Evolutionary conservation across 2,888 invertebrate species (phyloP).

Genomic region (Leptinotarsa peninsularis): DNA sequence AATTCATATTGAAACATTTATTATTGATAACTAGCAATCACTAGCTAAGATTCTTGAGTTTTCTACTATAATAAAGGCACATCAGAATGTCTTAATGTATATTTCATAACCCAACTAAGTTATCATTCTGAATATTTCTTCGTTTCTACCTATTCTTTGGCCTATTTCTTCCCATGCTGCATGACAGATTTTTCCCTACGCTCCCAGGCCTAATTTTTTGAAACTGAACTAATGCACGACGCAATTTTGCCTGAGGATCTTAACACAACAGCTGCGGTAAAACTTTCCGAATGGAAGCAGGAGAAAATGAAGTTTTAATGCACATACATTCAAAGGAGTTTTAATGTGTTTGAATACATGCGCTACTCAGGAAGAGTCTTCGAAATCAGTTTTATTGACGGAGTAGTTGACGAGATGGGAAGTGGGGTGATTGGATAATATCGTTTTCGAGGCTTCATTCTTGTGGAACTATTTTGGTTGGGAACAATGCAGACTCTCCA

Average conservation of each 20-base stretch:
- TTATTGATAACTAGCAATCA: too few species aligned
- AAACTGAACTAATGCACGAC: background rate
- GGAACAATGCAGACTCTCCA: too few species aligned
- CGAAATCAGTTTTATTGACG: background rate
- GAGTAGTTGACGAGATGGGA: background rate
- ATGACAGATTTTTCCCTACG: background rate
- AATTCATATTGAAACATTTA: too few species aligned
- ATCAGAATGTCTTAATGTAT: too few species aligned
- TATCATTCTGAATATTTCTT: too few species aligned
- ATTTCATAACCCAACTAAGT: too few species aligned
- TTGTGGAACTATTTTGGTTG: background rate
- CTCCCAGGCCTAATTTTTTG: background rate
- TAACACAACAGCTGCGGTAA: background rate
- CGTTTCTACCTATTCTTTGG: too few species aligned
- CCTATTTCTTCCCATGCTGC: too few species aligned
- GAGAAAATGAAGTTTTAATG: conserved; percentile 3
- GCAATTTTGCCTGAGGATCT: background rate
- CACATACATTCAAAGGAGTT: background rate
- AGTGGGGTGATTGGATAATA: background rate
- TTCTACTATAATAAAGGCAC: too few species aligned
- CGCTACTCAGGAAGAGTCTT: background rate
- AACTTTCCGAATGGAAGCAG: background rate
- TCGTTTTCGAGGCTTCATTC: background rate
- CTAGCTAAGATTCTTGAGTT: too few species aligned
- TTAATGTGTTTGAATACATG: background rate